Evolutionary conservation across 2,888 invertebrate genomes (phyloP).

Genomic region (Caenorhabditis panamensis): DNA sequence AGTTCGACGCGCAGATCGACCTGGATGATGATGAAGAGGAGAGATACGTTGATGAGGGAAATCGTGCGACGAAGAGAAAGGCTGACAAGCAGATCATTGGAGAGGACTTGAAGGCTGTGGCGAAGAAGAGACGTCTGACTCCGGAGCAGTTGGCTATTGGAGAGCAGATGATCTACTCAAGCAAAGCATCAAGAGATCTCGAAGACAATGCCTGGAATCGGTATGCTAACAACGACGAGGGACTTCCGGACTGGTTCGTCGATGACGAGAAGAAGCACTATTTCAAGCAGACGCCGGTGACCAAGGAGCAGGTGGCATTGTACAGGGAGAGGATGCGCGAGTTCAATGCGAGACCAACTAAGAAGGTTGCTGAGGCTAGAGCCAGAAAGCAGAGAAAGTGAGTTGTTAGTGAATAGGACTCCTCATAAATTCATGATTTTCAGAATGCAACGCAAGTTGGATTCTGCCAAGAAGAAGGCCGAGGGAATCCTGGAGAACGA

Average conservation of each 20-base stretch:
- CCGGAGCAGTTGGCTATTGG: constrained; percentile 94
- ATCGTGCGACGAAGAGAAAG: constrained; percentile 65
- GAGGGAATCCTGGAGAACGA: constrained; percentile 87
- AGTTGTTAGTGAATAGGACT: not conserved
- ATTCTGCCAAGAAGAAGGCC: constrained; percentile 95
- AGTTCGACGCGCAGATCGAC: constrained; percentile 68
- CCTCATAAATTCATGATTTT: no score
- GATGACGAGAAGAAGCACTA: constrained; percentile 94
- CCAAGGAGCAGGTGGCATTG: constrained; percentile 85
- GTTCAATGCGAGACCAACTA: constrained; percentile 94
- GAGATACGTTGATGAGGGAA: constrained; percentile 56
- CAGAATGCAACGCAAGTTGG: constrained; percentile 86
- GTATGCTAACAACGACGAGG: constrained; percentile 92
- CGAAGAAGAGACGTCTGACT: constrained; percentile 85
- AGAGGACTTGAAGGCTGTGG: constrained; percentile 66
- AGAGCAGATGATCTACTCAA: constrained; percentile 91
- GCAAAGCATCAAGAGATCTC: constrained; percentile 90
- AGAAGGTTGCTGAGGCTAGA: constrained; percentile 97
- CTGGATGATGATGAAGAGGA: constrained; percentile 66
- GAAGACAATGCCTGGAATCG: constrained; percentile 80
- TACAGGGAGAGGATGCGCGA: constrained; percentile 88
- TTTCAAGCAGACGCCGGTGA: constrained; percentile 89
- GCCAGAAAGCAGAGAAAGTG: constrained; percentile 92
- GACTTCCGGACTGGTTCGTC: constrained; percentile 95
- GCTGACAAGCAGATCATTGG: constrained; percentile 66